These are phyloP conservation scores for Alentia gelatinosa DNA, from an alignment of 2,888 invertebrate species.

Conservation along the genomic window DNA sequence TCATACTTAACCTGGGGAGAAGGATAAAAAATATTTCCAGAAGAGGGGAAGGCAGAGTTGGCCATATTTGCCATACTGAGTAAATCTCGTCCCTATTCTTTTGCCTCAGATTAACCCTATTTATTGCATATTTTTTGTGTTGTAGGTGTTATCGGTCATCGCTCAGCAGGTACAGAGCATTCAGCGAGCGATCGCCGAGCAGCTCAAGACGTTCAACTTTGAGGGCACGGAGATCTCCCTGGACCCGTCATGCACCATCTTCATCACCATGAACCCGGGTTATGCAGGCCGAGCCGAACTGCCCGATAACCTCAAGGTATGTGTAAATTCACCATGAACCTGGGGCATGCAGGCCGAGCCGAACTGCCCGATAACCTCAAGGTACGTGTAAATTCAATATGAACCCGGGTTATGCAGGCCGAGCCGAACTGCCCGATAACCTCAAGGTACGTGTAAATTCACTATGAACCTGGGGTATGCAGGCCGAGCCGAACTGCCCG, in stretches of 20 bases:
- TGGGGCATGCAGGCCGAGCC: conserved; percentile 80
- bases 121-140: too few species aligned
- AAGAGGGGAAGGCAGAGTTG: too few species aligned
- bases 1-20: too few species aligned
- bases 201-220: conserved; percentile 77
- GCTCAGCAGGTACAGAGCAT: conserved; percentile 81
- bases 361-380: conserved; percentile 81
- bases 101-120: too few species aligned
- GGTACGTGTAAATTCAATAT: conserved; percentile 78
- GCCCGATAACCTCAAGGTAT: conserved; percentile 80
- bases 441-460: conserved; percentile 78
- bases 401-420: conserved; percentile 80
- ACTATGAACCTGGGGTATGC: conserved; percentile 81
- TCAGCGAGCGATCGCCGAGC: conserved; percentile 79
- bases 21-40: too few species aligned
- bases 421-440: conserved; percentile 80
- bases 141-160: conserved; percentile 79
- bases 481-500: conserved; percentile 80
- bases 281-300: conserved; percentile 80
- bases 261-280: conserved; percentile 81
- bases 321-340: conserved; percentile 80
- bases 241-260: conserved; percentile 80
- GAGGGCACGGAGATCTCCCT: conserved; percentile 79
- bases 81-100: too few species aligned
- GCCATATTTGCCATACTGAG: too few species aligned